These are phyloP conservation scores for Melanotaenia pygmaea DNA, from an alignment of 2,797 vertebrate species.

Conservation along the genomic window DNA sequence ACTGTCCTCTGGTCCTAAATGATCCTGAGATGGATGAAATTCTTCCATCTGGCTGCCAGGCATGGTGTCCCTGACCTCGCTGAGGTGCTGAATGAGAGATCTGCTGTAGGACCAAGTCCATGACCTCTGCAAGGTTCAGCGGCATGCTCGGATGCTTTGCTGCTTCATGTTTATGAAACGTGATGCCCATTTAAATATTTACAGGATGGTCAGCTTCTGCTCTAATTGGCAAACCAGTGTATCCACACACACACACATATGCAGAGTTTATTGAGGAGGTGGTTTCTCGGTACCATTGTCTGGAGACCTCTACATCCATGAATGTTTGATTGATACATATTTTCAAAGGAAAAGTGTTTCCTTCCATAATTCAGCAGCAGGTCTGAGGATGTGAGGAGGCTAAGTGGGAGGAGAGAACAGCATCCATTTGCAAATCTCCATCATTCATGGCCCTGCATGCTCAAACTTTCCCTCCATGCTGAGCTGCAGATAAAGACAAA, in stretches of 20 bases:
- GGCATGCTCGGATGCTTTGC: slow-evolving; percentile 30
- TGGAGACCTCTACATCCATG: slow-evolving; percentile 64
- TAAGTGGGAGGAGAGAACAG: slow-evolving; percentile 49
- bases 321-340: slow-evolving; percentile 79
- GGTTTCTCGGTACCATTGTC: slow-evolving; percentile 65
- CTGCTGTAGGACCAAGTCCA: slow-evolving; percentile 37
- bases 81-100: slow-evolving; percentile 15
- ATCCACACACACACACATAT: slow-evolving; percentile 16
- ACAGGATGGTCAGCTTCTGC: slow-evolving; percentile 74
- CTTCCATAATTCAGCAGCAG: slow-evolving; percentile 65
- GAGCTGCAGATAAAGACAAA: slow-evolving; percentile 17
- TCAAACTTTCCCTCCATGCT: slow-evolving; percentile 43
- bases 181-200: slow-evolving; percentile 77
- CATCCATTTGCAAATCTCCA: slow-evolving; percentile 77
- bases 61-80: background rate
- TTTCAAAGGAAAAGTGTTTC: slow-evolving; percentile 68
- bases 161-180: slow-evolving; percentile 54
- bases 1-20: slow-evolving; percentile 15
- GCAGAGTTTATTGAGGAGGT: slow-evolving; percentile 20
- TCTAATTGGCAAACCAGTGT: slow-evolving; percentile 77
- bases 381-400: slow-evolving; percentile 48
- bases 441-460: slow-evolving; percentile 73
- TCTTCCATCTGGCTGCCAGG: slow-evolving; percentile 31
- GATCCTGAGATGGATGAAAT: background rate
- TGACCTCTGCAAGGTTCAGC: slow-evolving; percentile 48